phyloP scores from a whole-genome alignment of 2,113 vertebrate species.

The Megaptera novaeangliae region DNA sequence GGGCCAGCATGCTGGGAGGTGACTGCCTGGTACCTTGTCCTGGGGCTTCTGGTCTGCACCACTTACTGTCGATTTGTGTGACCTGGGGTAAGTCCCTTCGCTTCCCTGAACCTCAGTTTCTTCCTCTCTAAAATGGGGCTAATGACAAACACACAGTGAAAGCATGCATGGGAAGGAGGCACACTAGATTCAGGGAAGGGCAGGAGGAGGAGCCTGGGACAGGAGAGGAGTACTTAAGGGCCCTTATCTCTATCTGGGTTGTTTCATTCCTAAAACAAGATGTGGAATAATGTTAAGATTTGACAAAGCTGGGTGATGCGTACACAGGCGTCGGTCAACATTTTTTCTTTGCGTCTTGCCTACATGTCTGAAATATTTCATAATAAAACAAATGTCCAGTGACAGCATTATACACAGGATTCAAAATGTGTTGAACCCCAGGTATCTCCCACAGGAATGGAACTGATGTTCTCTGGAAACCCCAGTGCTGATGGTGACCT shows the following conservation, averaged over 20 bases:
- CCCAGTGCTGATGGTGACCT: not conserved
- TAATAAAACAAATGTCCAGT: not conserved
- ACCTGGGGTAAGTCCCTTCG: not conserved
- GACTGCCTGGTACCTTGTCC: constrained; percentile 58
- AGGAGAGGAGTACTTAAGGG: not conserved
- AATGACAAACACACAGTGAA: not conserved
- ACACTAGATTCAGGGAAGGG: not conserved
- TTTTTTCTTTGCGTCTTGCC: not conserved
- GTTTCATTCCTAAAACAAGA: not conserved
- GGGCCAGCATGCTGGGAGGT: constrained; percentile 70
- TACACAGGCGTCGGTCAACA: not conserved
- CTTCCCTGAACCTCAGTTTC: not conserved
- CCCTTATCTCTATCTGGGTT: not conserved
- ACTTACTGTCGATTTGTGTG: not conserved
- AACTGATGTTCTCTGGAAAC: not conserved
- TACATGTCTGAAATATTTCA: not conserved
- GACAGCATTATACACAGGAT: not conserved
- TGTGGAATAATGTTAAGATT: not conserved
- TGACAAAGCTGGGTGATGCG: not conserved
- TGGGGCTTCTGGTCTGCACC: constrained; percentile 34
- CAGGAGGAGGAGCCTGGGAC: not conserved
- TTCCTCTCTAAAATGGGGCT: not conserved
- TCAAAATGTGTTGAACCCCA: not conserved
- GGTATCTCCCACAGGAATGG: not conserved
- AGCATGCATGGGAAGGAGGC: not conserved